phyloP scores from a whole-genome alignment of 1,140 invertebrate species.

The Drosophila quadrilineata region DNA sequence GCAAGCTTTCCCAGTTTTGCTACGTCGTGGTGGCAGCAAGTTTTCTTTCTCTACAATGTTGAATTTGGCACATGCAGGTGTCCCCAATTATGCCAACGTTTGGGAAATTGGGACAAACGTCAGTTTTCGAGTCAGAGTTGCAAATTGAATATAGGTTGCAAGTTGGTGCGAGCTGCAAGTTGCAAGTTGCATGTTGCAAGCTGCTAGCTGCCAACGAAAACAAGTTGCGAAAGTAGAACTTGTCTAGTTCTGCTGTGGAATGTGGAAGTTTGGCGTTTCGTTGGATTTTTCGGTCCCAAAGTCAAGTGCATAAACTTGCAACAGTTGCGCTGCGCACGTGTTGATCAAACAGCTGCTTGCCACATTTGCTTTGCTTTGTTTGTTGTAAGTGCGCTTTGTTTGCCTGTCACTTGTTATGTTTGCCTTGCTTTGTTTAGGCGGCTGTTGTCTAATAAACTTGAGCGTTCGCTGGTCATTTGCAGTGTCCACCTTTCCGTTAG shows the following conservation, averaged over 20 bases:
- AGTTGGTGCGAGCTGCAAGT: neutral
- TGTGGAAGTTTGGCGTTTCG: constrained; percentile 27
- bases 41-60: too few relatives aligned
- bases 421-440: constrained; percentile 25
- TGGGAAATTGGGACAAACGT: neutral
- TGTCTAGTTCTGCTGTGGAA: constrained; percentile 51
- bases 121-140: too few relatives aligned
- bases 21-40: constrained; percentile 40
- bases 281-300: constrained; percentile 34
- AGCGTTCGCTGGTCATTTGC: constrained; percentile 34
- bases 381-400: constrained; percentile 42
- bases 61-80: constrained; percentile 77
- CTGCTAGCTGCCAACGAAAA: constrained; percentile 33
- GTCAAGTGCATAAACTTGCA: constrained; percentile 58
- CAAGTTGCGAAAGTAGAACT: constrained; percentile 72
- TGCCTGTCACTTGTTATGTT: constrained; percentile 28
- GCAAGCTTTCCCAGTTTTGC: constrained; percentile 14
- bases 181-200: neutral
- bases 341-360: neutral
- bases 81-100: constrained; percentile 61
- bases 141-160: constrained; percentile 62
- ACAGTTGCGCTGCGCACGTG: constrained; percentile 50
- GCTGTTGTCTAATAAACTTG: constrained; percentile 38
- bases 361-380: neutral
- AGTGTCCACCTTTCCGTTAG: constrained; percentile 39